Evolutionary conservation across 2,113 vertebrate species (phyloP).

Genomic region (Dicerorhinus sumatrensis): DNA sequence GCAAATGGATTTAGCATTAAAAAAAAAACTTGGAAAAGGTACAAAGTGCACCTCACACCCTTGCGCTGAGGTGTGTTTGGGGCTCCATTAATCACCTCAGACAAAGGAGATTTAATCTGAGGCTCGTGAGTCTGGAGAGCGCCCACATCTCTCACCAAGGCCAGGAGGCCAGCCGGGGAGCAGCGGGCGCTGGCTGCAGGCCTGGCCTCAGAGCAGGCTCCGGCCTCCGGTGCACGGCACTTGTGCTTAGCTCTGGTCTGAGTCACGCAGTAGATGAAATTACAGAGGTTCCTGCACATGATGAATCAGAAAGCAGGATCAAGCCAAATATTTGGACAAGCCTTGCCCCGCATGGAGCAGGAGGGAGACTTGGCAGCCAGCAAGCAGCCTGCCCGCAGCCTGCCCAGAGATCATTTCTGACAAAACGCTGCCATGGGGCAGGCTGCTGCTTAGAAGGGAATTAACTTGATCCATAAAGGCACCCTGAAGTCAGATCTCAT

Average conservation of each 20-base stretch:
- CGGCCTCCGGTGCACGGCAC: not conserved
- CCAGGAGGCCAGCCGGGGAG: conserved; percentile 76
- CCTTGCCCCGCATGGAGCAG: conserved; percentile 35
- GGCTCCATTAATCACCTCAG: conserved; percentile 91
- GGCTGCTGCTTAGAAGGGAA: not conserved
- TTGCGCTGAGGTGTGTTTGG: conserved; percentile 82
- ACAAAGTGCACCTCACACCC: conserved; percentile 82
- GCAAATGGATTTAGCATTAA: conserved; percentile 71
- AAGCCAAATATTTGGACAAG: conserved; percentile 82
- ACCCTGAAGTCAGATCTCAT: not conserved
- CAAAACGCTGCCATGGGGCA: not conserved
- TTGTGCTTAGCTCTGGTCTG: conserved; percentile 60
- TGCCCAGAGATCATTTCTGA: conserved; percentile 45
- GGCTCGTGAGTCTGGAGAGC: conserved; percentile 84
- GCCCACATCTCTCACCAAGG: conserved; percentile 87
- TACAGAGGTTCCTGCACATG: conserved; percentile 75
- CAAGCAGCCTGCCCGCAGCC: not conserved
- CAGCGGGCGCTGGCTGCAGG: not conserved
- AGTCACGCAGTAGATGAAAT: conserved; percentile 80
- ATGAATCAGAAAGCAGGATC: conserved; percentile 79
- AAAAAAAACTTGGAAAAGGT: conserved; percentile 76
- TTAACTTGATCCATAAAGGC: not conserved
- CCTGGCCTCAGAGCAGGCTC: not conserved
- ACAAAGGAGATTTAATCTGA: conserved; percentile 91
- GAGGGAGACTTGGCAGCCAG: conserved; percentile 33